These are phyloP conservation scores for Zhuqinia jingwanae DNA, from an alignment of 2,888 invertebrate species.

Conservation along the genomic window DNA sequence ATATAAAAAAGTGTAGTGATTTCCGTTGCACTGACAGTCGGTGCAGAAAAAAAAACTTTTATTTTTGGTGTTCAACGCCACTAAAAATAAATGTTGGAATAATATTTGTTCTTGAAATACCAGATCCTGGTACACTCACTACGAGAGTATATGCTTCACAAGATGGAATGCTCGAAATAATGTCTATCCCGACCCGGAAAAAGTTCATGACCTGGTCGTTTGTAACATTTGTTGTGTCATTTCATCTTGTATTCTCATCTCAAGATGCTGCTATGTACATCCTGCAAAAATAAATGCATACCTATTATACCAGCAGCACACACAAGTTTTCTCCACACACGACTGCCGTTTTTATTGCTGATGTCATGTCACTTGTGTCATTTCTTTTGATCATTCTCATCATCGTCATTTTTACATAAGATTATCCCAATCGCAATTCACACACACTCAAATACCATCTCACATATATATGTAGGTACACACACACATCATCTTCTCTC, in stretches of 20 bases:
- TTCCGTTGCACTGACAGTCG: too few species aligned
- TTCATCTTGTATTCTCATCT: not conserved
- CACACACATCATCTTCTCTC: too few species aligned
- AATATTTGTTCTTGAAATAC: not conserved
- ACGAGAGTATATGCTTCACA: not conserved
- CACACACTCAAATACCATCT: not conserved
- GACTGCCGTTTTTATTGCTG: not conserved
- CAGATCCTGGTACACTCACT: not conserved
- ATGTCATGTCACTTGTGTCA: not conserved
- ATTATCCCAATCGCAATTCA: slow-evolving; percentile 3
- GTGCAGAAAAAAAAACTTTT: too few species aligned
- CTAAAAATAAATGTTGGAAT: not conserved
- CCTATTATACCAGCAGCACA: not conserved
- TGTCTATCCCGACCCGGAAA: slow-evolving; percentile 48
- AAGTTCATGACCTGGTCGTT: slow-evolving; percentile 67
- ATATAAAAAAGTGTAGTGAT: not conserved
- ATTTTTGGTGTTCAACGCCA: too few species aligned
- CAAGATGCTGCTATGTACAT: too few species aligned
- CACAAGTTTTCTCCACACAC: not conserved
- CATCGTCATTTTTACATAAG: not conserved
- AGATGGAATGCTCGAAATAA: too few species aligned
- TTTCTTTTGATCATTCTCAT: not conserved
- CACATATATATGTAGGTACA: not conserved
- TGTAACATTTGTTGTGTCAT: slow-evolving; percentile 54
- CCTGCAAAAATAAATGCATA: not conserved